phyloP scores from a whole-genome alignment of 1,140 invertebrate genomes.

The Hirudo medicinalis region DNA sequence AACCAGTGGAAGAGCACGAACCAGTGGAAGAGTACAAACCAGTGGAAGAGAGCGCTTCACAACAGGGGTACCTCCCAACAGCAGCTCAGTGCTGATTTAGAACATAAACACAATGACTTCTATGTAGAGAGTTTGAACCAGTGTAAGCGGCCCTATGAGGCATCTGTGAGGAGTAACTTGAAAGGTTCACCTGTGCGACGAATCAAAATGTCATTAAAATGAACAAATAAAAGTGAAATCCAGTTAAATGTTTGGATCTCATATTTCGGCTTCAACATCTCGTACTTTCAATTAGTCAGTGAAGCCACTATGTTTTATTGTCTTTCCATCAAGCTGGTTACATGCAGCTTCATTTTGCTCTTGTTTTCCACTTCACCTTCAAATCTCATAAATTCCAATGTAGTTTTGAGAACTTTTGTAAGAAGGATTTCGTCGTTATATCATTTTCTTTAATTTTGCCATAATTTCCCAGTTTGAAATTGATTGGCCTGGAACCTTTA shows the following conservation, averaged over 20 bases:
- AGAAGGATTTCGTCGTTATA: slow-evolving; percentile 68
- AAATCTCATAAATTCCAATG: slow-evolving; percentile 75
- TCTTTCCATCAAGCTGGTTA: slow-evolving; percentile 58
- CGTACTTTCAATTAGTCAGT: slow-evolving; percentile 63
- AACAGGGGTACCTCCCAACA: too few relatives aligned
- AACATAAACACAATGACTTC: too few relatives aligned
- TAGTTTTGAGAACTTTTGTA: slow-evolving; percentile 74
- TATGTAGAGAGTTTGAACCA: too few relatives aligned
- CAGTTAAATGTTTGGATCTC: slow-evolving; percentile 70
- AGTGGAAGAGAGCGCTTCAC: too few relatives aligned
- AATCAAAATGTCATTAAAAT: too few relatives aligned
- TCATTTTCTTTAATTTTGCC: slow-evolving; percentile 71
- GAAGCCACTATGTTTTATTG: slow-evolving; percentile 67
- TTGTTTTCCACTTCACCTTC: slow-evolving; percentile 75
- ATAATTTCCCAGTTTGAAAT: slow-evolving; percentile 88
- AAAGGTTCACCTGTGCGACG: too few relatives aligned
- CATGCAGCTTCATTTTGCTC: slow-evolving; percentile 48
- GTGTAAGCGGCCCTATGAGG: too few relatives aligned
- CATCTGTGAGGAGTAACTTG: too few relatives aligned
- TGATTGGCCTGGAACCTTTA: slow-evolving; percentile 57
- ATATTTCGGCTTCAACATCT: slow-evolving; percentile 65
- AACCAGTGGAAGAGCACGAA: too few relatives aligned
- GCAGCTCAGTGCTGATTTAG: too few relatives aligned
- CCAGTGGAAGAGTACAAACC: too few relatives aligned
- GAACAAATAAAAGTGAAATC: too few relatives aligned